Evolutionary conservation across 2,888 invertebrate species (phyloP), one percentile per base, ranked within the genome.

Genomic region (Auanema sp.): DNA sequence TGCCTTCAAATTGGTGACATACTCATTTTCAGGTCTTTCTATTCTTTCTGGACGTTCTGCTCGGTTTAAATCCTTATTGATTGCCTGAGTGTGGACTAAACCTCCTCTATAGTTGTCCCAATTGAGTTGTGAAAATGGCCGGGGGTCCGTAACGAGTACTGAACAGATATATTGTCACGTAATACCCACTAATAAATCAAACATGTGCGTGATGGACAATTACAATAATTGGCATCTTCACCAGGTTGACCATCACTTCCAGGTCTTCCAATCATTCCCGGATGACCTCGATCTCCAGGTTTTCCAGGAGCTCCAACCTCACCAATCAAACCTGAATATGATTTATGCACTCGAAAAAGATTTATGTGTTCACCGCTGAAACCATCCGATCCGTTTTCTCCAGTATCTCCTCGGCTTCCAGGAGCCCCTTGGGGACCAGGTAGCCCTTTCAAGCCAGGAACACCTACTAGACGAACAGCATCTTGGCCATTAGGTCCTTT

Each of bases 181-280:
- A 33, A 33, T 8, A 33, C 33, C 3, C 33, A 33, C 4, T 33
- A 33, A 33, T 33, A 33, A 33, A 5, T 33, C 18, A n/a, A 24
- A 61, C 69, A 65, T 58, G 67, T 66, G 52, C 72, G 63, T 1
- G 65, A 58, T 2, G 72, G 72, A 42, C 72, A 72, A 16, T 72
- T 69, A 41, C 72, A 72, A 44, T 72, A 72, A 2, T 68, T 70
- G 6, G 68, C 72, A 61, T 72, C 72, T 56, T 70, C 66, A 57
- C 72, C 72, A 5, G 69, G 69, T 14, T 21, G 24, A 44, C 72
- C 72, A 44, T 59, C 44, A 58, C 64, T 59, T 14, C 72, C 72
- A 3, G 63, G 65, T 8, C 53, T 51, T 21, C 72, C 72, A 10
- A 64, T 60, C 11, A 60, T 41, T 0, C 72, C 72, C 24, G 66